Base-by-base conservation (phyloP, 1,140 invertebrate genomes). In the Drosophila bocqueti region DNA sequence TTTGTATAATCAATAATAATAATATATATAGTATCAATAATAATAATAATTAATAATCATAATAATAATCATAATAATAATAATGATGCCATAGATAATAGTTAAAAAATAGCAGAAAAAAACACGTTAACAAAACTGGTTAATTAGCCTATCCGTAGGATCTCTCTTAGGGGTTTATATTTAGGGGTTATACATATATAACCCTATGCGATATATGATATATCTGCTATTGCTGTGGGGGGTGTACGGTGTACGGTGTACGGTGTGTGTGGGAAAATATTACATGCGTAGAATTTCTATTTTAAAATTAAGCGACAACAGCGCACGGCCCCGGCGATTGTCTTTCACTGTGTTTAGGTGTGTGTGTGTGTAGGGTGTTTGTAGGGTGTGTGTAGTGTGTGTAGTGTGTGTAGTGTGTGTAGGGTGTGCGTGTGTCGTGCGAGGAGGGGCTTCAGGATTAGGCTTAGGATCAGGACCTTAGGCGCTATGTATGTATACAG, bases 121-220 rank as follows among this genome's bases (percentile, higher is more conserved):
- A 78, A 89, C 79, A 84, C 65, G 69, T 76, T 83, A 86, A 87
- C 83, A 89, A 73, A 89, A 83, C 77, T 84, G 81, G 49, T 83
- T 54, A 54, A 54, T 52, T 76, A 31, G 63, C 69, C 69, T 55
- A 79, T 73, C 21, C 42, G 34, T 59, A 54, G 31, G 50, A 36
- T 64, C 40, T 42, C 31, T 13, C 36, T 40, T 15, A 4, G 47
- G n/a, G 47, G n/a, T 21, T 55, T 29, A 24, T 24, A 24, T 24
- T 24, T 24, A 24, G 24, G 24, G 24, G 5, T 52, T n/a, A n/a
- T n/a, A n/a, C n/a, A 31, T 52, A 36, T 36, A 49, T 49, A 47
- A 24, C 45, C 45, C 24, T 24, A 47, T 8, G 21, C 40, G 55
- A 21, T 49, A 36, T 36, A 31, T 31, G 42, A 29, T 38, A 40